Base-by-base conservation (phyloP, 92 coral and sea anemone genomes). In the Epizoanthus illoricatus region DNA sequence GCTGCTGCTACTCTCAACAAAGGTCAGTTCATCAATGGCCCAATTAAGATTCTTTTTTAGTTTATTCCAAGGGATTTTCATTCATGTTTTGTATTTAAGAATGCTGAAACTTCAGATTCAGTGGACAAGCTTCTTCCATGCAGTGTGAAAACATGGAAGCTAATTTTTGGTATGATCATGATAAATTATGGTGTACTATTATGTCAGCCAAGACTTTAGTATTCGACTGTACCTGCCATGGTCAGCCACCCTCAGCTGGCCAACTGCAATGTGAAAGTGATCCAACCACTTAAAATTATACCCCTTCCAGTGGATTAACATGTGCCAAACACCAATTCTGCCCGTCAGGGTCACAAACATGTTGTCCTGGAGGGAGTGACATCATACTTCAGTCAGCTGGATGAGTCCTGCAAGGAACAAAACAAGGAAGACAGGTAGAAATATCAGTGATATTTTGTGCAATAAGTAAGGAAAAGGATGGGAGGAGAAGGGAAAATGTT, bases 341-440 rank as follows among this genome's bases (percentile, higher is more conserved):
- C 24, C 65, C 16, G 43, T 18, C 33, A 93, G 94, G 99, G 98
- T 82, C 99, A 96, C 74, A 91, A 94, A 71, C 84, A 89, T 33
- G 80, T 90, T 45, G 93, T 96, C 24, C 84, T 96, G 63, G 98
- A 96, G 69, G 98, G 99, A 72, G 86, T 93, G 56, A 91, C 92
- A 49, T 74, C 94, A 8, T 89, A 87, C 81, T 96, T 96, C 63
- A 96, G 85, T 79, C 87, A 88, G 52, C 84, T 94, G 76, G 99
- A 96, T 70, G 92, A 91, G 81, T 86, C 89, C 21, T 91, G 94
- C 73, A 85, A 84, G 21, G 82, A 90, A 58, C 92, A 96, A 68
- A 91, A 91, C 20, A 69, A 90, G 58, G 73, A 71, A 39, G 87
- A 79, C 65, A 91, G 92, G 97, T 91, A 76, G 3, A 40, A 41